phyloP scores from a whole-genome alignment of 2,888 invertebrate species.

The Hesperia comma region DNA sequence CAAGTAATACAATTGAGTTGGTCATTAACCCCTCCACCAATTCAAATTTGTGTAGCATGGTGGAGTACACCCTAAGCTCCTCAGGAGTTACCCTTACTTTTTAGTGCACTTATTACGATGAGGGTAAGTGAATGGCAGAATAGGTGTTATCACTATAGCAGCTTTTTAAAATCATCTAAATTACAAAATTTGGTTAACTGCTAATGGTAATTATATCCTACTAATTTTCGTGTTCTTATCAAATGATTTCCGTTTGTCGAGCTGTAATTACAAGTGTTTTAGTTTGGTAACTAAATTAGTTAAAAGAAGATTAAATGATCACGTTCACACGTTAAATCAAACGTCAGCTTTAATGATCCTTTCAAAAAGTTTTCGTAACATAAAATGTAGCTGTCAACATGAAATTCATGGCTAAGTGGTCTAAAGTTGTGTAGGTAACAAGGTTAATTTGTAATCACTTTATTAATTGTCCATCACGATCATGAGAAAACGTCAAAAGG shows the following conservation, averaged over 20 bases:
- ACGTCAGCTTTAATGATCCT: constrained; percentile 9
- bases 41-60: no score
- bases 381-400: constrained; percentile 7
- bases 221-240: neutral
- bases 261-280: neutral
- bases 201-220: neutral
- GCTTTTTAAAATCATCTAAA: neutral
- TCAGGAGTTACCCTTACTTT: no score
- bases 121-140: no score
- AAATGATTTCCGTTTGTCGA: neutral
- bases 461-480: no score
- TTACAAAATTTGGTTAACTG: no score
- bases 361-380: neutral
- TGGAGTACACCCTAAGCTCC: no score
- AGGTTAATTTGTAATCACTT: neutral
- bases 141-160: no score
- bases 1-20: no score
- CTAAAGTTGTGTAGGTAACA: neutral
- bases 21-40: no score
- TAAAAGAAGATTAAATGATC: neutral
- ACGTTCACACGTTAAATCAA: constrained; percentile 8
- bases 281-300: neutral
- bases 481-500: no score
- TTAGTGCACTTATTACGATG: no score
- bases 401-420: constrained; percentile 9